Evolutionary conservation across 2,888 invertebrate species (phyloP).

Genomic region (Oxystoma pomonae): DNA sequence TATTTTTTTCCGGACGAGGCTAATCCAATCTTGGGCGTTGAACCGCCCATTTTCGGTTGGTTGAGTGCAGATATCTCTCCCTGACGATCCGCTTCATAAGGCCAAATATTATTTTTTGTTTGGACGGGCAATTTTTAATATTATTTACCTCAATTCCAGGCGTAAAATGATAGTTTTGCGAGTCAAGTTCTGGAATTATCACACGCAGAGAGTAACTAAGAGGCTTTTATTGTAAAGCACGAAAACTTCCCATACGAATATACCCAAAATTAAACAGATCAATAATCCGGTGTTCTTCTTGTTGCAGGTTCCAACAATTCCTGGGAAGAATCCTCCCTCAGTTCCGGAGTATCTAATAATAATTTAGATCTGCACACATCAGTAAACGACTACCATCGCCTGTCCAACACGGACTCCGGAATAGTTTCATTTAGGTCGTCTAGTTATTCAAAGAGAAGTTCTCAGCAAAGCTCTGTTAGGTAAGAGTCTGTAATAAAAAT

Average conservation of each 20-base stretch:
- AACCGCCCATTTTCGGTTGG: too few relatives aligned
- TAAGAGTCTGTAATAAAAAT: conserved; percentile 12
- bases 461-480: conserved; percentile 56
- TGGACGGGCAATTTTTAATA: too few relatives aligned
- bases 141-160: too few relatives aligned
- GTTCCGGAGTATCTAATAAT: conserved; percentile 40
- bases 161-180: too few relatives aligned
- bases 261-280: conserved; percentile 29
- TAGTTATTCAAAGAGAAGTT: conserved; percentile 57
- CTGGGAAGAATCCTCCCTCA: conserved; percentile 44
- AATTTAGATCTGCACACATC: conserved; percentile 35
- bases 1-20: too few relatives aligned
- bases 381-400: conserved; percentile 39
- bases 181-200: too few relatives aligned
- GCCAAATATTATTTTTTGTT: too few relatives aligned
- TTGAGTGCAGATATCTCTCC: too few relatives aligned
- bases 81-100: too few relatives aligned
- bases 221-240: not conserved
- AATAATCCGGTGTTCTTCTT: too few relatives aligned
- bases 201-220: too few relatives aligned
- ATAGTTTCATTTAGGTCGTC: conserved; percentile 62
- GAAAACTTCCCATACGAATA: not conserved
- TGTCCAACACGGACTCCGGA: conserved; percentile 53
- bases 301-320: conserved; percentile 35
- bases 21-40: too few relatives aligned